These are phyloP conservation scores for Phodopus roborovskii DNA, from an alignment of 2,113 vertebrate genomes.

Conservation along the genomic window DNA sequence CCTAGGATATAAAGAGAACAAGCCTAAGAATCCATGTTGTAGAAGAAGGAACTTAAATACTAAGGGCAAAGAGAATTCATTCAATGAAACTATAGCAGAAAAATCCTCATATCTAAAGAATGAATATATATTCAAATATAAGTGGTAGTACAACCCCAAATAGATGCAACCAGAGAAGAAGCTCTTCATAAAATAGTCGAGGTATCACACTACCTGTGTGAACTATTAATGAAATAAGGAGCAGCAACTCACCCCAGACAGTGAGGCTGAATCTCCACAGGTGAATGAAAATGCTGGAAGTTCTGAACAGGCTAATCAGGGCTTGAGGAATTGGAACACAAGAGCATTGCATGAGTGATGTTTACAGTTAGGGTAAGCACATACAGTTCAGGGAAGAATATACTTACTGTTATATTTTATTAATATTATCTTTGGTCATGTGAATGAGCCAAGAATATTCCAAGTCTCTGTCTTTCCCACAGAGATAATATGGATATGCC, in stretches of 20 bases:
- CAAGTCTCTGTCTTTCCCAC: background rate
- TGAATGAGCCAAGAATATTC: background rate
- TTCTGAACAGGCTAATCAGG: background rate
- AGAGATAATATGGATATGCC: background rate
- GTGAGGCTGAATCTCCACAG: background rate
- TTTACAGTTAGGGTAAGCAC: background rate
- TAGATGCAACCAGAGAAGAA: background rate
- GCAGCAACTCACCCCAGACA: background rate
- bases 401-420: background rate
- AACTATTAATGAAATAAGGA: background rate
- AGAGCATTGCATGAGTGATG: background rate
- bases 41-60: background rate
- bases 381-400: background rate
- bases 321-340: background rate
- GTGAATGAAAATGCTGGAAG: background rate
- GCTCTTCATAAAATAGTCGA: background rate
- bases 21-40: background rate
- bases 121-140: background rate
- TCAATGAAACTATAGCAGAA: background rate
- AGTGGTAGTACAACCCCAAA: background rate
- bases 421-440: background rate
- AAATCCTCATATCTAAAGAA: background rate
- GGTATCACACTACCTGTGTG: background rate
- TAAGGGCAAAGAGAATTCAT: background rate
- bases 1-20: background rate